phyloP scores from a whole-genome alignment of 2,888 invertebrate genomes.

The Didymodactylos carnosus region DNA sequence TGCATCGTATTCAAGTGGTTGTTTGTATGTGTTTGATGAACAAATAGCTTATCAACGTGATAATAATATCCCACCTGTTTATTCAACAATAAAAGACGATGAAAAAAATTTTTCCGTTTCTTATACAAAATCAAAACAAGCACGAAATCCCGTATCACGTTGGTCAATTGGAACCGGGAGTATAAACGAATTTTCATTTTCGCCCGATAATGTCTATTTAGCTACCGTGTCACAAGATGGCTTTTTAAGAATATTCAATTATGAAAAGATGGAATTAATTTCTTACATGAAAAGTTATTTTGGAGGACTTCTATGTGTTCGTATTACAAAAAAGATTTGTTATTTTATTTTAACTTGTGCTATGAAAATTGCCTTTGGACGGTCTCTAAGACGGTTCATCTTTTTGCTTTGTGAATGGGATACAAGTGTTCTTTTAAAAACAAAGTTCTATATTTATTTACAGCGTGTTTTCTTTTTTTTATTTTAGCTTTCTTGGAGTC shows the following conservation, averaged over 20 bases:
- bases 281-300: conserved; percentile 82
- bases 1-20: conserved; percentile 80
- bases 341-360: no score
- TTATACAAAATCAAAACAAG: not conserved
- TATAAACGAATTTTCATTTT: conserved; percentile 91
- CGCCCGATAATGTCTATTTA: conserved; percentile 72
- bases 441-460: not conserved
- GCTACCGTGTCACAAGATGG: conserved; percentile 73
- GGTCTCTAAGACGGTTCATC: no score
- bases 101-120: not conserved
- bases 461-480: not conserved
- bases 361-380: no score
- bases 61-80: not conserved
- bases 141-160: not conserved
- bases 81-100: conserved; percentile 4
- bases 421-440: no score
- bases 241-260: conserved; percentile 79
- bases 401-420: no score
- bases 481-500: conserved; percentile 60
- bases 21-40: conserved; percentile 90
- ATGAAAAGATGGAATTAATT: conserved; percentile 83
- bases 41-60: conserved; percentile 37
- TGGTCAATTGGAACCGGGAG: not conserved
- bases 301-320: conserved; percentile 80
- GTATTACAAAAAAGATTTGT: no score